Evolutionary conservation across 2,113 vertebrate genomes (phyloP).

Genomic region (Hydropotes inermis): DNA sequence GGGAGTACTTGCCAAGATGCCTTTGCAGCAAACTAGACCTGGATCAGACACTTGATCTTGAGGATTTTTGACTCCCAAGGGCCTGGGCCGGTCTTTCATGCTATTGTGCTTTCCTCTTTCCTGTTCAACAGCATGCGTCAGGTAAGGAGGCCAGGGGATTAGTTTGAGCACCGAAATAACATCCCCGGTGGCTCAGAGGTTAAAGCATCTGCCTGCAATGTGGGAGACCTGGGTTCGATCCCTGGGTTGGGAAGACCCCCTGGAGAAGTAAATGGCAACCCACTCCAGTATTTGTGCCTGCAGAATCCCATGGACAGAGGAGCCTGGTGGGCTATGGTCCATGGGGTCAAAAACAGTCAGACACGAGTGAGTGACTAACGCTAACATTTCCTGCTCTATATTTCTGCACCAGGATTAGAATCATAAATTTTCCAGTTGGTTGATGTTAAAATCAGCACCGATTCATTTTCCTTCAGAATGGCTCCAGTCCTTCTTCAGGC

Average conservation of each 20-base stretch:
- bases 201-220: not conserved
- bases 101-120: not conserved
- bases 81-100: not conserved
- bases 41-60: not conserved
- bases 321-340: not conserved
- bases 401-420: not conserved
- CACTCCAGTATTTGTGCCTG: not conserved
- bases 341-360: not conserved
- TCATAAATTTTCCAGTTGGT: slow-evolving; percentile 22
- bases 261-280: not conserved
- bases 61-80: not conserved
- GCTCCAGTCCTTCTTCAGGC: slow-evolving; percentile 1
- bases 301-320: not conserved
- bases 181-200: not conserved
- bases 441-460: slow-evolving; percentile 52
- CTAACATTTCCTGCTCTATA: slow-evolving; percentile 14
- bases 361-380: not conserved
- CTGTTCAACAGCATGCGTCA: not conserved
- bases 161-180: not conserved
- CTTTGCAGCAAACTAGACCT: not conserved
- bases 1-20: not conserved
- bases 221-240: not conserved
- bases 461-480: slow-evolving; percentile 53
- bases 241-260: not conserved
- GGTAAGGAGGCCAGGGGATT: not conserved